Evolutionary conservation across 2,888 invertebrate genomes (phyloP).

Genomic region (Serrognathus titanus): DNA sequence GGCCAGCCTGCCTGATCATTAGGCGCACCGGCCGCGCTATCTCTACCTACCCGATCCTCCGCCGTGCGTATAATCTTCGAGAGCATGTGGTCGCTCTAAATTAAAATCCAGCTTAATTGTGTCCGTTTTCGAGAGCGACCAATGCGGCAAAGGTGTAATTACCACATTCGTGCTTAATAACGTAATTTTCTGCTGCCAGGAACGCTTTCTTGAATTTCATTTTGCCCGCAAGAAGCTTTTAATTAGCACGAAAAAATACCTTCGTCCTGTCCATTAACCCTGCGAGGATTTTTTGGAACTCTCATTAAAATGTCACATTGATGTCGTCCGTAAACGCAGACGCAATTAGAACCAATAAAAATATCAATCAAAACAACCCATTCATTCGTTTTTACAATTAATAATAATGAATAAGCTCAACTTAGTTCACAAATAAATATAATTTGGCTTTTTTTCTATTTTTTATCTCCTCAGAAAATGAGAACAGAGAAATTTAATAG

Average conservation of each 20-base stretch:
- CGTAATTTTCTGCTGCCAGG: conserved; percentile 5
- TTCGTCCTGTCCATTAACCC: not conserved
- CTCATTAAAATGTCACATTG: too few species aligned
- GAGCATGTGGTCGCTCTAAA: conserved; percentile 23
- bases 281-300: too few species aligned
- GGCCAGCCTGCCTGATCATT: conserved; percentile 33
- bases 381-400: too few species aligned
- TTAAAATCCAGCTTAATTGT: conserved; percentile 21
- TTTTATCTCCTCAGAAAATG: too few species aligned
- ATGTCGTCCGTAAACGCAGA: not conserved
- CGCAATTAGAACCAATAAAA: not conserved
- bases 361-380: too few species aligned
- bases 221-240: conserved; percentile 1
- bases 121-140: conserved; percentile 3
- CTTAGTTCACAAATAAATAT: too few species aligned
- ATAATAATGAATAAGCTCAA: too few species aligned
- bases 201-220: conserved; percentile 2
- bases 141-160: conserved; percentile 6
- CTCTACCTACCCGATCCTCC: conserved; percentile 17
- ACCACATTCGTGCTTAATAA: conserved; percentile 6
- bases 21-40: conserved; percentile 34
- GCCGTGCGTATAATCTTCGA: conserved; percentile 8
- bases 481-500: too few species aligned
- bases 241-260: not conserved
- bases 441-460: too few species aligned